Conservation (phyloP, 2,797 vertebrate species). For the Petrocephalus schoutedeni region DNA sequence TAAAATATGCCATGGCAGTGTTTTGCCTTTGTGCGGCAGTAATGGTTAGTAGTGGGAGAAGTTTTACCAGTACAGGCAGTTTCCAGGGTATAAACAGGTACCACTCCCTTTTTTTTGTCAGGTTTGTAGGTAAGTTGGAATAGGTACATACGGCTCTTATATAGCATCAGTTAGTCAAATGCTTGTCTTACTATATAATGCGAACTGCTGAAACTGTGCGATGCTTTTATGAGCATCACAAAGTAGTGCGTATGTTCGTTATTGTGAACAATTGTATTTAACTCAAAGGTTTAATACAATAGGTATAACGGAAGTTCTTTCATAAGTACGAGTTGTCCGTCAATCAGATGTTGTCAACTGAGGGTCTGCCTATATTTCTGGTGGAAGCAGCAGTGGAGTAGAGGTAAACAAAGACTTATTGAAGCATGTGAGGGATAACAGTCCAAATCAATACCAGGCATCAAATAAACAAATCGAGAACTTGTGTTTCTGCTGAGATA, state of each 20-base stretch:
- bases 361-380: background rate
- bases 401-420: background rate
- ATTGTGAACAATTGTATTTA: background rate
- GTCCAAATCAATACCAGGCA: background rate
- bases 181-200: background rate
- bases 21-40: background rate
- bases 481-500: background rate
- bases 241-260: background rate
- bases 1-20: background rate
- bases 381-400: background rate
- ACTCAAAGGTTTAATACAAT: background rate
- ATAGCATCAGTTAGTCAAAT: background rate
- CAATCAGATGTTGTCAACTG: background rate
- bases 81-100: background rate
- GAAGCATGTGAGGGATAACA: background rate
- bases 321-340: background rate
- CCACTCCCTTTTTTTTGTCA: background rate
- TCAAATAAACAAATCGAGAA: background rate
- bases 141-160: background rate
- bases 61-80: background rate
- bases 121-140: background rate
- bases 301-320: background rate
- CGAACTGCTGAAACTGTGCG: background rate
- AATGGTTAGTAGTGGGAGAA: background rate
- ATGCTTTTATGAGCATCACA: background rate